These are phyloP conservation scores for Lucifuga dentata DNA, from an alignment of 2,113 vertebrate species.

Conservation along the genomic window DNA sequence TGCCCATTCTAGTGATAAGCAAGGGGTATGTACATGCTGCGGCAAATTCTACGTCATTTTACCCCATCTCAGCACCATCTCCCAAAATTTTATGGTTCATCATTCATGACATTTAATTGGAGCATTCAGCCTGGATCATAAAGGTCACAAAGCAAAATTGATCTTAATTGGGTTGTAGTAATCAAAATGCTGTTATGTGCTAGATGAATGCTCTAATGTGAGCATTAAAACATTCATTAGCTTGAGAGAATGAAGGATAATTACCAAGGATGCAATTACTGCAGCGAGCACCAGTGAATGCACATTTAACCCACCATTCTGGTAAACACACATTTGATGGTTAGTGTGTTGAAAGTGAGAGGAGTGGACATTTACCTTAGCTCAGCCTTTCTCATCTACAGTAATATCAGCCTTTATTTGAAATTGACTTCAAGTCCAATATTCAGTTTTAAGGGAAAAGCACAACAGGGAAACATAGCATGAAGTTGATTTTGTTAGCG, in stretches of 20 bases:
- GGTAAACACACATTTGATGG: constrained; percentile 60
- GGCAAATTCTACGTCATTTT: constrained; percentile 20
- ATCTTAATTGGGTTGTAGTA: constrained; percentile 83
- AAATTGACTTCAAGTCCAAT: not conserved
- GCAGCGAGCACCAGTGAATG: constrained; percentile 68
- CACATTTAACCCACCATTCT: constrained; percentile 64
- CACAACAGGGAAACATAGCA: not conserved
- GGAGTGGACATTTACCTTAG: constrained; percentile 19
- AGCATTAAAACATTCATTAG: constrained; percentile 83
- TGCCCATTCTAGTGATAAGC: constrained; percentile 7
- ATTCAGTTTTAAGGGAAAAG: not conserved
- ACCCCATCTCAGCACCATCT: constrained; percentile 54
- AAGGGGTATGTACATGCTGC: constrained; percentile 13
- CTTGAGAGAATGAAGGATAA: constrained; percentile 78
- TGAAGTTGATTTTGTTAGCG: constrained; percentile 8
- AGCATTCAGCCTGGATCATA: constrained; percentile 74
- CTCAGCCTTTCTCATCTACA: not conserved
- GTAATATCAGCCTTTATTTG: not conserved
- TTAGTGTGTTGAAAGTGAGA: constrained; percentile 21
- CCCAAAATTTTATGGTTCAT: constrained; percentile 65
- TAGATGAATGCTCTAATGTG: constrained; percentile 83
- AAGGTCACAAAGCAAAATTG: constrained; percentile 82
- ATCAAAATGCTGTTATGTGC: constrained; percentile 84
- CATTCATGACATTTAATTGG: constrained; percentile 79
- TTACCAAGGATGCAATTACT: constrained; percentile 79